Conservation (phyloP, 2,797 vertebrate species). For the Sebastes cheni region DNA sequence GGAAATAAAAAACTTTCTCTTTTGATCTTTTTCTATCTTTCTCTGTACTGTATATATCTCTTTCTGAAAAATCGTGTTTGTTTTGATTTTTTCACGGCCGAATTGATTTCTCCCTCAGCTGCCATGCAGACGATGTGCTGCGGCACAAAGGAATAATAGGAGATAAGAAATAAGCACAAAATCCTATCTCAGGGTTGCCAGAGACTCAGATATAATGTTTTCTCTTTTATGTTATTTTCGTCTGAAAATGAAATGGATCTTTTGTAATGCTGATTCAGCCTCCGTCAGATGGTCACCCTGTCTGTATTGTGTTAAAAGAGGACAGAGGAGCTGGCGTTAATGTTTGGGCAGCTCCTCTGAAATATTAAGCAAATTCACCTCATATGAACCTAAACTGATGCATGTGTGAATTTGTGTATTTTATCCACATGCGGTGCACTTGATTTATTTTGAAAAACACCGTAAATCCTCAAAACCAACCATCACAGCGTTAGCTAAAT, state of each 20-base stretch:
- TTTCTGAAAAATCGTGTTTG: conserved; percentile 58
- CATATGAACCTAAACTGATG: not conserved
- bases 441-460: not conserved
- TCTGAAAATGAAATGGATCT: conserved; percentile 61
- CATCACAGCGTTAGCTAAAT: not conserved
- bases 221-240: conserved; percentile 62
- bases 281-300: conserved; percentile 31
- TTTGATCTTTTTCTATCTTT: conserved; percentile 23
- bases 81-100: conserved; percentile 54
- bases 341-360: not conserved
- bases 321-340: not conserved
- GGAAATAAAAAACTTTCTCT: conserved; percentile 4
- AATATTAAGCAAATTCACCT: not conserved
- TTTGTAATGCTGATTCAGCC: conserved; percentile 59
- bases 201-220: conserved; percentile 54
- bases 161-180: conserved; percentile 66
- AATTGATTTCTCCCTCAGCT: conserved; percentile 70
- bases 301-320: not conserved
- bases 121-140: conserved; percentile 41
- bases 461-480: not conserved
- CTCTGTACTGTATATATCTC: conserved; percentile 1
- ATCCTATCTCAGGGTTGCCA: conserved; percentile 50
- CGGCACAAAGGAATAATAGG: conserved; percentile 50
- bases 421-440: not conserved
- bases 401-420: not conserved